phyloP scores from a whole-genome alignment of 2,113 vertebrate species.

The Madoqua kirkii region DNA sequence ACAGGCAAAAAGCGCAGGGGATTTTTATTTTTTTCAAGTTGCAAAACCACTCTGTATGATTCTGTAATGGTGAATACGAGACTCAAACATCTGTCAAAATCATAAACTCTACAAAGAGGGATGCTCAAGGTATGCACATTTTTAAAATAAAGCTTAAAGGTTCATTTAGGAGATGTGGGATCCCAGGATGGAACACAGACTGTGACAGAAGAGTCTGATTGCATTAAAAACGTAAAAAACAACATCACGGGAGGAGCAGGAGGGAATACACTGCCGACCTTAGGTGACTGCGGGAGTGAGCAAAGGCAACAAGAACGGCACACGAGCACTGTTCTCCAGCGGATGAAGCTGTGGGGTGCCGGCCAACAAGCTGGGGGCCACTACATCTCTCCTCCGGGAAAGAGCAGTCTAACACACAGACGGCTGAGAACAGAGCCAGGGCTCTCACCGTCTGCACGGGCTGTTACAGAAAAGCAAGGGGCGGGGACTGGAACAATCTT shows the following conservation, averaged over 20 bases:
- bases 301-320: rapidly evolving
- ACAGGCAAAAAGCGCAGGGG: rapidly evolving
- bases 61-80: rapidly evolving
- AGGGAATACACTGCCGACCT: not conserved
- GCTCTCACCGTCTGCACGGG: rapidly evolving
- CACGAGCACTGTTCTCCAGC: rapidly evolving
- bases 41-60: too few relatives aligned
- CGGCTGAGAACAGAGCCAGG: not conserved
- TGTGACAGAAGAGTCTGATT: too few relatives aligned
- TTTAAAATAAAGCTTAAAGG: not conserved
- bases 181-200: not conserved
- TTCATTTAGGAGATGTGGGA: too few relatives aligned
- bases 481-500: too few relatives aligned
- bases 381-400: rapidly evolving
- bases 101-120: not conserved
- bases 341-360: rapidly evolving
- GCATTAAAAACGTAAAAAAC: not conserved
- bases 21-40: not conserved
- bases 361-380: not conserved
- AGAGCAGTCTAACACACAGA: not conserved
- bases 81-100: not conserved
- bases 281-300: rapidly evolving
- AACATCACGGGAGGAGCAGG: rapidly evolving
- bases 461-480: not conserved
- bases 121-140: not conserved